These are phyloP conservation scores for Drosophila truncata DNA, from an alignment of 1,140 invertebrate genomes.

Conservation along the genomic window DNA sequence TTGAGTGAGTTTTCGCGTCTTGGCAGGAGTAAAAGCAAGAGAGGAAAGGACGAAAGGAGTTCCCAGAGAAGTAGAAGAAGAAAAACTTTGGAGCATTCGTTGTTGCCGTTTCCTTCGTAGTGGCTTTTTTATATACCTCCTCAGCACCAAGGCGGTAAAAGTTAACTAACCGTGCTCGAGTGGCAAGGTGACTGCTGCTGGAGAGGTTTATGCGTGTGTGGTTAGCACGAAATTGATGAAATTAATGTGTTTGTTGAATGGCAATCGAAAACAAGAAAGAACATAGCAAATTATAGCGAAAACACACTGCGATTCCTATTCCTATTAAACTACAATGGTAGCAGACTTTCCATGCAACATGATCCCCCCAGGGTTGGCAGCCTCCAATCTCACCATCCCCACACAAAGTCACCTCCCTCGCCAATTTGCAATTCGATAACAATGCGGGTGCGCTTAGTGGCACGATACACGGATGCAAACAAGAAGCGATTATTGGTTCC, in stretches of 20 bases:
- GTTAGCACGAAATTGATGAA: background rate
- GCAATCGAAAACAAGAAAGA: background rate
- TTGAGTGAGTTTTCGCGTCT: constrained; percentile 65
- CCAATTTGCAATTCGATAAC: constrained; percentile 59
- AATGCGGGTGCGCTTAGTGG: constrained; percentile 49
- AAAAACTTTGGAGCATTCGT: constrained; percentile 53
- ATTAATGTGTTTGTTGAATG: constrained; percentile 5
- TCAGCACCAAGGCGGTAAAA: constrained; percentile 22
- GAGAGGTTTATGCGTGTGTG: constrained; percentile 22
- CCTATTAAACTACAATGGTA: constrained; percentile 56
- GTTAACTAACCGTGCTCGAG: constrained; percentile 55
- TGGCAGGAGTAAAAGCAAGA: constrained; percentile 9
- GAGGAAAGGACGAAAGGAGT: background rate
- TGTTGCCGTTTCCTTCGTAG: constrained; percentile 34
- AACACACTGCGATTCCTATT: constrained; percentile 43
- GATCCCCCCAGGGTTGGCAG: background rate
- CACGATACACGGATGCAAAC: constrained; percentile 27
- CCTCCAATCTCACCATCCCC: background rate
- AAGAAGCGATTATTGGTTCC: constrained; percentile 31
- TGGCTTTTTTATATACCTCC: constrained; percentile 5
- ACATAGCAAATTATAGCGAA: constrained; percentile 1
- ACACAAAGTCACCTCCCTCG: background rate
- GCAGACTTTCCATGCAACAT: constrained; percentile 42
- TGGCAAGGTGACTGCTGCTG: constrained; percentile 30
- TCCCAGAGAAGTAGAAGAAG: constrained; percentile 47